phyloP scores from a whole-genome alignment of 2,797 vertebrate genomes.

The Argyrosomus regius region DNA sequence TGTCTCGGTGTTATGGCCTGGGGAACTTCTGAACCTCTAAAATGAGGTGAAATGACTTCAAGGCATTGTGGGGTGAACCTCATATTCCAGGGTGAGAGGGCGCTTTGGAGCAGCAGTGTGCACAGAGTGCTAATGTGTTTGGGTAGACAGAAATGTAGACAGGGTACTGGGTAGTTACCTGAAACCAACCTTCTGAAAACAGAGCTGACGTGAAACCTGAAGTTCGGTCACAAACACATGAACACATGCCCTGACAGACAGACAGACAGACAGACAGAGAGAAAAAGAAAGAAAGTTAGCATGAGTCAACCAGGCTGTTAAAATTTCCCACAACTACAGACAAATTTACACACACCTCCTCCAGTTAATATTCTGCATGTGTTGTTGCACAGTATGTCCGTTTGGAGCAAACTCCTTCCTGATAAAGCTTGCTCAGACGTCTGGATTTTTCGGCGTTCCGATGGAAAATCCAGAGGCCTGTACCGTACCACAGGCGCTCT shows the following conservation, averaged over 20 bases:
- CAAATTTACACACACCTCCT: slow-evolving; percentile 10
- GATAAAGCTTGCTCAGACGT: slow-evolving; percentile 80
- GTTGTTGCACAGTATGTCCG: slow-evolving; percentile 35
- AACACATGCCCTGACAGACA: slow-evolving; percentile 5
- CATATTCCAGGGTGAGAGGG: slow-evolving; percentile 37
- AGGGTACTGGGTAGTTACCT: slow-evolving; percentile 40
- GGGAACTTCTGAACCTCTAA: slow-evolving; percentile 37
- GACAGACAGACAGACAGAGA: background rate
- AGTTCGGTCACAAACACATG: slow-evolving; percentile 34
- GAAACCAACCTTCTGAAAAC: slow-evolving; percentile 68
- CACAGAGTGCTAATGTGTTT: slow-evolving; percentile 66
- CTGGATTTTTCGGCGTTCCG: slow-evolving; percentile 61
- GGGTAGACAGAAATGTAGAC: slow-evolving; percentile 25
- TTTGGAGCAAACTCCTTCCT: slow-evolving; percentile 62
- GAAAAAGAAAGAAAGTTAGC: background rate
- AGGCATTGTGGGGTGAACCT: slow-evolving; percentile 23
- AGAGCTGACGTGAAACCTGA: slow-evolving; percentile 56
- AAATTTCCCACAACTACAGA: slow-evolving; percentile 24
- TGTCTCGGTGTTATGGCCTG: slow-evolving; percentile 48
- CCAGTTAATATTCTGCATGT: slow-evolving; percentile 11
- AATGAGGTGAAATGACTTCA: slow-evolving; percentile 54
- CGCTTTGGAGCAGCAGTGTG: slow-evolving; percentile 17
- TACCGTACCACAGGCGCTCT: slow-evolving; percentile 66
- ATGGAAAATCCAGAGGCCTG: slow-evolving; percentile 71
- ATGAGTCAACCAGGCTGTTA: slow-evolving; percentile 8